These are phyloP conservation scores for Eurytoma californica DNA, from an alignment of 2,888 invertebrate species.

Conservation along the genomic window DNA sequence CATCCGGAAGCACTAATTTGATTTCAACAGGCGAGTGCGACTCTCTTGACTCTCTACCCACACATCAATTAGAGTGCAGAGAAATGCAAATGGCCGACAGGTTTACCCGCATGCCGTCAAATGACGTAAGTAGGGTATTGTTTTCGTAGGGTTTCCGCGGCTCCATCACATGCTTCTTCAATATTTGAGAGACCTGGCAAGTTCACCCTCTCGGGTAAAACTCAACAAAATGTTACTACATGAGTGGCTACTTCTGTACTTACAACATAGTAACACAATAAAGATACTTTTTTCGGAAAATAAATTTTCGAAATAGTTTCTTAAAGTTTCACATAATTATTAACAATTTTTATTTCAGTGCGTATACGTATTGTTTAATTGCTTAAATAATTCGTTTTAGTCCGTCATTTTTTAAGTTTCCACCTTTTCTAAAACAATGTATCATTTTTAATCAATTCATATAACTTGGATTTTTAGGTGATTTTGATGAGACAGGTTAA, in stretches of 20 bases:
- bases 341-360: too few relatives aligned
- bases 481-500: too few relatives aligned
- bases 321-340: too few relatives aligned
- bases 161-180: constrained; percentile 18
- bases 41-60: not conserved
- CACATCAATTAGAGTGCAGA: constrained; percentile 18
- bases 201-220: constrained; percentile 36
- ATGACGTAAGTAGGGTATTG: constrained; percentile 50
- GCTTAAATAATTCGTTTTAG: too few relatives aligned
- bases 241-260: constrained; percentile 6
- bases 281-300: too few relatives aligned
- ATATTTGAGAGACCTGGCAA: constrained; percentile 48
- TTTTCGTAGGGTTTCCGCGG: constrained; percentile 47
- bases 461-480: too few relatives aligned
- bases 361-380: too few relatives aligned
- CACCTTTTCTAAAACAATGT: too few relatives aligned
- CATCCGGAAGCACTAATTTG: not conserved
- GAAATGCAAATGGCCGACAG: constrained; percentile 43
- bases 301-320: too few relatives aligned
- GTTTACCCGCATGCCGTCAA: constrained; percentile 5
- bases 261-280: not conserved
- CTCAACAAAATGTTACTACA: constrained; percentile 45
- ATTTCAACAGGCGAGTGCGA: not conserved
- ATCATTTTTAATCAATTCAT: too few relatives aligned
- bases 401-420: too few relatives aligned